phyloP scores from a whole-genome alignment of 2,113 vertebrate species.

The Pachycephala philippinensis region DNA sequence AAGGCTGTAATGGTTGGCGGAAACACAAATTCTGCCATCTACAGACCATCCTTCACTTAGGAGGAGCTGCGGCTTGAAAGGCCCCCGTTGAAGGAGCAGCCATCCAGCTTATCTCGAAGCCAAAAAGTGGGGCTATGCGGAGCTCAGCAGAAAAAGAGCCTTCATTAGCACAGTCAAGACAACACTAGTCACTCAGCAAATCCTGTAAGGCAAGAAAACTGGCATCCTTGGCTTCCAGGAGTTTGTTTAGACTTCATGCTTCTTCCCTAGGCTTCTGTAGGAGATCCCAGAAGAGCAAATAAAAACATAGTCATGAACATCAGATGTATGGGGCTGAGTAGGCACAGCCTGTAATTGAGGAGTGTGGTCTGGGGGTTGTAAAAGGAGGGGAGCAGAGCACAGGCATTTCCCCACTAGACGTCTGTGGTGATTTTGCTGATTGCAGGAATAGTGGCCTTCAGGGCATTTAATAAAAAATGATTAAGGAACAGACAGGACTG shows the following conservation, averaged over 20 bases:
- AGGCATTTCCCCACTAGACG: background rate
- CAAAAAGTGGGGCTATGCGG: background rate
- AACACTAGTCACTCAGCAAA: background rate
- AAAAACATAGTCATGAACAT: background rate
- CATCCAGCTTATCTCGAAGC: background rate
- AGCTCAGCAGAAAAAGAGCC: background rate
- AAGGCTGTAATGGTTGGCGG: rapidly evolving
- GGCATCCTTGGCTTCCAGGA: background rate
- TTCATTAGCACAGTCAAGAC: background rate
- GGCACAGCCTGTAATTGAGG: background rate
- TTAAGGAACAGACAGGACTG: constrained; percentile 12
- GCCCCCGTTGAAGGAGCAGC: background rate
- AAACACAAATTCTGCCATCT: background rate
- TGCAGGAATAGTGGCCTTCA: background rate
- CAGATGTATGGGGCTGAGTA: background rate
- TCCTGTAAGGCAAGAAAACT: background rate
- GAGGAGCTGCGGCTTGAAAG: background rate
- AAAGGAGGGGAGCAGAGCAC: rapidly evolving
- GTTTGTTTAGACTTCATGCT: background rate
- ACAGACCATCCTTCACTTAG: background rate
- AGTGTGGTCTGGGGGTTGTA: rapidly evolving
- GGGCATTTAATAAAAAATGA: constrained; percentile 26
- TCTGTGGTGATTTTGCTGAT: background rate
- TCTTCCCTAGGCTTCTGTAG: background rate
- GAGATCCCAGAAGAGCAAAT: background rate